Base-by-base conservation (phyloP, 2,888 invertebrate species). In the Chalcosyrphus nemorum region DNA sequence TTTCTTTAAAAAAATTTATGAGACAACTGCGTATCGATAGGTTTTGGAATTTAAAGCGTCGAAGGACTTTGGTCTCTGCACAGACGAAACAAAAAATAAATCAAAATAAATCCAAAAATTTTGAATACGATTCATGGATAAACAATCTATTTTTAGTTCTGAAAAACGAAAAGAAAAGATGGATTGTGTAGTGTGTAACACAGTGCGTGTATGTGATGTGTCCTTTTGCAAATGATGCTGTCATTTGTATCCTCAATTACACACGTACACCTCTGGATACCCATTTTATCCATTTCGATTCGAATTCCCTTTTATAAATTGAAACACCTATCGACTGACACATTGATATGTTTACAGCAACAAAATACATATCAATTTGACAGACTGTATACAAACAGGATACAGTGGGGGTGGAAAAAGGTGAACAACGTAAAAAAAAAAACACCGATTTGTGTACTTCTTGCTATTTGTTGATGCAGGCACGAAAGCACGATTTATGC, bases 271-370 rank as follows among this genome's bases (percentile, higher is more conserved):
- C 13, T 27, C 13, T 47, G 4, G 21, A 24, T 47, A 24, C 11
- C 27, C 27, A 50, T 50, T n/a, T 3, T 9, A 54, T 29, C 9
- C 17, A n/a, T n/a, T n/a, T n/a, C 9, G 32, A 56, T 56, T 19
- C 35, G 56, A 35, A n/a, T 19, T 32, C 2, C 3, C 11, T 19
- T 27, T 27, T 56, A 32, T 24, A 52, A 52, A 56, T 56, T 35
- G 56, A 35, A 56, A 56, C 56, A 56, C 56, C 56, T 35, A 61
- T 43, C 63, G 47, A 47, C 2, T 52, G 66, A 68, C 54, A 68
- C 43, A 68, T 56, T 68, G 43, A 68, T 68, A 15, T 54, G 68
- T 68, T 68, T 54, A 68, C 68, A 68, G 5, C 54, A 68, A 43
- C 68, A 56, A 15, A 19, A 15, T 52, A 52, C 35, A 35, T n/a